Percentiles rank a stretch among this genome's conserved stretches.
These are phyloP conservation scores for Parazoanthus darwini DNA, from an alignment of 92 coral and sea anemone genomes.

Conservation along the genomic window DNA sequence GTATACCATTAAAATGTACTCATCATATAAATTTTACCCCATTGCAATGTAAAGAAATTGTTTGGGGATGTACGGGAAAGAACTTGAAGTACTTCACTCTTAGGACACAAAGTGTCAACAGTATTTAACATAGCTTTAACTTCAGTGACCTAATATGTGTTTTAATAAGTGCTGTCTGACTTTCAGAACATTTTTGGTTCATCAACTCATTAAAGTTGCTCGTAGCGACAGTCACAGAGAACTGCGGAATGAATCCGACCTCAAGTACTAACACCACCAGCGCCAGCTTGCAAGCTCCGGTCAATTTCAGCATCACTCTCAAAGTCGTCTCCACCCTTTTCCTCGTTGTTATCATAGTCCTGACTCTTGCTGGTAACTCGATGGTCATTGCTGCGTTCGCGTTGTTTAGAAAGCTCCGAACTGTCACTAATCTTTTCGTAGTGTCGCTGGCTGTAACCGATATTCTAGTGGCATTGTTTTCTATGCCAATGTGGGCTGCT, in stretches of 20 bases:
- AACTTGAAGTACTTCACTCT: too few relatives aligned
- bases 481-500: constrained; percentile 93
- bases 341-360: constrained; percentile 65
- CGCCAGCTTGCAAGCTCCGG: neutral
- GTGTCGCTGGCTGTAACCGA: constrained; percentile 84
- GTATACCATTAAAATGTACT: too few relatives aligned
- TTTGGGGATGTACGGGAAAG: too few relatives aligned
- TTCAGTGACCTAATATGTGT: too few relatives aligned
- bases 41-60: too few relatives aligned
- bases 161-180: too few relatives aligned
- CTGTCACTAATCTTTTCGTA: constrained; percentile 77
- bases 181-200: neutral
- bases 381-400: constrained; percentile 80
- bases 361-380: constrained; percentile 73
- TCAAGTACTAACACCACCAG: constrained; percentile 16
- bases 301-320: constrained; percentile 53
- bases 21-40: too few relatives aligned
- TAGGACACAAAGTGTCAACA: too few relatives aligned
- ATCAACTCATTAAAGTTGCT: neutral
- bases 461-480: constrained; percentile 81
- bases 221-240: neutral
- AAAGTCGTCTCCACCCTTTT: constrained; percentile 61
- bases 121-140: too few relatives aligned
- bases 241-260: constrained; percentile 20
- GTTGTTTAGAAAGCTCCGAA: constrained; percentile 73